Evolutionary conservation across 2,113 vertebrate genomes (phyloP), one percentile per base, ranked within the genome.

Genomic region (Nicator chloris): DNA sequence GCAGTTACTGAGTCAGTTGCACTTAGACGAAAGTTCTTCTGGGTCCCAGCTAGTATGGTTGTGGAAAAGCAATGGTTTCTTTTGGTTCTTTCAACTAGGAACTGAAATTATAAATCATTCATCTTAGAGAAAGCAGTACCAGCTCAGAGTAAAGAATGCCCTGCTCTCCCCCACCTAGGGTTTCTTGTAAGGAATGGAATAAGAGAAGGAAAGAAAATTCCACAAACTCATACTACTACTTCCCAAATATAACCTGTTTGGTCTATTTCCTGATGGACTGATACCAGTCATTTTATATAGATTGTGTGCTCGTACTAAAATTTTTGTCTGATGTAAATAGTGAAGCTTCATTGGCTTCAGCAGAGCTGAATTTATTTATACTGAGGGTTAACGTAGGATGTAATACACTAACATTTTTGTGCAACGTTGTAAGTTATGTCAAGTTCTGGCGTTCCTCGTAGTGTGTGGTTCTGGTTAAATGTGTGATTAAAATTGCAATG

Each of bases 121-220:
- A 49, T 42, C 31, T 28, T 78, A 59, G 64, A 81, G 22, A 80
- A 45, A 28, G 14, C 42, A 54, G 21, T 44, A 59, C 12, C 3
- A 64, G 15, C 39, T 69, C 35, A 73, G 44, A 54, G 3, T 53
- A n/a, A 87, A 71, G 15, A 35, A 37, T 49, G 8, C 2, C 13
- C 9, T 63, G 15, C 40, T 47, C 30, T 26, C 10, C 13, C 7
- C 1, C 2, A 1, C 18, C 20, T 21, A 35, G 1, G 11, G 14
- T 71, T 81, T 82, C 22, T 72, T 75, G 35, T 44, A 30, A 81
- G 35, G 15, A 4, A 16, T 64, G 9, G 14, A 33, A 1, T 45
- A 45, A 80, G 23, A 69, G 23, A 90, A 57, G 35, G 35, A 49
- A 35, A 37, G 39, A 69, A 63, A 15, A 59, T 12, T 44, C 20